Evolutionary conservation across 2,888 invertebrate species (phyloP), one percentile per base, ranked within the genome.

Genomic region (Trachelus iudaicus): DNA sequence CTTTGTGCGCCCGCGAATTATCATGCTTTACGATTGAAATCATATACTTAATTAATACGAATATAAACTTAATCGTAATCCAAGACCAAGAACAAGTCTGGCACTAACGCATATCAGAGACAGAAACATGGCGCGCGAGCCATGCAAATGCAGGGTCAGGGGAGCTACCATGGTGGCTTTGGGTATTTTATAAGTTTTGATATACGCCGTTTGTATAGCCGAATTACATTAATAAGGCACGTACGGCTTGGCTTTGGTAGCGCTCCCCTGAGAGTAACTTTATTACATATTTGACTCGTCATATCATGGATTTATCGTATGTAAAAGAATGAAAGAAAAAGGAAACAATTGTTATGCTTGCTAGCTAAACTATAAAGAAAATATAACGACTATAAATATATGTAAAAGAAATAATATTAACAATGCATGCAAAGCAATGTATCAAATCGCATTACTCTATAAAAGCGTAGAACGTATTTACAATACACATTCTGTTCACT

Each of bases 101-200:
- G 89, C 89, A 89, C 87, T 88, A 88, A 90, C 87, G 90, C 90
- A 91, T 91, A 91, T 91, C 91, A 91, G 85, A 86, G 84, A 88
- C 80, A 83, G 84, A 82, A 83, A 84, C 83, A 83, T 80, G 83
- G 79, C 84, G 80, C 82, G 23, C 23, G 56, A 56, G 56, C 81
- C 84, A 77, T 77, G 80, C 79, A 81, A 82, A 83, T 81, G 81
- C 81, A 79, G 83, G 83, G 81, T 84, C 87, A 86, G 86, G 87
- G 86, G 85, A 85, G 82, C 83, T 82, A 86, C 81, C 86, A 85
- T 81, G 81, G 86, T 89, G 88, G 89, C 91, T 90, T 89, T 89
- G 90, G 88, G 87, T 91, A 90, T 91, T 91, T 91, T 91, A 89
- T 91, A 91, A 89, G 89, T 90, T 89, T 91, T 91, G 89, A 90